Evolutionary conservation across 2,797 vertebrate species (phyloP).

Genomic region (Pipistrellus kuhlii): DNA sequence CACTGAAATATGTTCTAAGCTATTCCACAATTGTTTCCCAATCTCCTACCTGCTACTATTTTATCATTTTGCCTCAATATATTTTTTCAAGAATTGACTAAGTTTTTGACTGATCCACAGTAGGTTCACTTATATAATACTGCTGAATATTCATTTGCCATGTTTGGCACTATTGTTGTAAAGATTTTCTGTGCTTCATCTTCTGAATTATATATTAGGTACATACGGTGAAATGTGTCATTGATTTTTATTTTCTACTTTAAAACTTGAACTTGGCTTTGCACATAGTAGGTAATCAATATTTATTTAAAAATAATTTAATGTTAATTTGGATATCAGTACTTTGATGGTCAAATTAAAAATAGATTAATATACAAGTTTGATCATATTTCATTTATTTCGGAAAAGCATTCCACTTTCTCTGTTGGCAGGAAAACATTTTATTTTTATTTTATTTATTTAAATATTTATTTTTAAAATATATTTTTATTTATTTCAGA

Average conservation of each 20-base stretch:
- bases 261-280: not conserved
- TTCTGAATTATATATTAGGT: not conserved
- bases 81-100: not conserved
- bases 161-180: not conserved
- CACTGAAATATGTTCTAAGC: not conserved
- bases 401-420: not conserved
- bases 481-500: too few species aligned
- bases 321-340: not conserved
- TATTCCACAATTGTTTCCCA: not conserved
- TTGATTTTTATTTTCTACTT: not conserved
- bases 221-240: not conserved
- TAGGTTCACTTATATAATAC: not conserved
- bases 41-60: not conserved
- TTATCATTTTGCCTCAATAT: not conserved
- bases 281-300: not conserved
- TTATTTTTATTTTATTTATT: not conserved
- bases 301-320: slow-evolving; percentile 25
- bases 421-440: not conserved
- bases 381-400: not conserved
- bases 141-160: not conserved
- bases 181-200: not conserved
- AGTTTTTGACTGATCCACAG: not conserved
- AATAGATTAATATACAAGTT: not conserved
- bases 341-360: not conserved
- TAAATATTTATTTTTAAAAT: too few species aligned